Evolutionary conservation across 2,797 vertebrate species (phyloP), one percentile per base, ranked within the genome.

Genomic region (Chloroceryle amazona): DNA sequence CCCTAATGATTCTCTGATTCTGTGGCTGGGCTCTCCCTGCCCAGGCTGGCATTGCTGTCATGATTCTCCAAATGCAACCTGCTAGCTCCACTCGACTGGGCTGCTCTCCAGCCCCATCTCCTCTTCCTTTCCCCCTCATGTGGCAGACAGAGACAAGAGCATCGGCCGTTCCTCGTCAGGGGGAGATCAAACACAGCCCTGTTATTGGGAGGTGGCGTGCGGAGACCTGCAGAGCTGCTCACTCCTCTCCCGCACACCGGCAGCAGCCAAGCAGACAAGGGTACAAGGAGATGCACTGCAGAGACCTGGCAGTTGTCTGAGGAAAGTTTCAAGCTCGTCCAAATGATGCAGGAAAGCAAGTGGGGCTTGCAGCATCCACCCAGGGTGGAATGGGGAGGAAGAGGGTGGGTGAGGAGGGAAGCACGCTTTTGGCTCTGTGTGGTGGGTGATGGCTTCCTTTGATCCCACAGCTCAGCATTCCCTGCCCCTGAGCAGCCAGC

Each of bases 381-480:
- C 12, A 15, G 63, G 42, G 35, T n/a, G 62, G 44, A 29, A 41
- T 4, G 11, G 19, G 58, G 51, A 75, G 57, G 0, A 0, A 41
- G 49, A 70, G 60, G 51, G 44, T 3, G 6, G 31, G 12, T 9
- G 20, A 4, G 47, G 28, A 61, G 57, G 60, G 60, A 65, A 81
- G 26, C 37, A 21, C 0, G 3, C 39, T 76, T 75, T 71, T 93
- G 70, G 42, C 55, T 52, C 58, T 1, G 1, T 3, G 3, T 51
- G 44, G 35, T 52, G 47, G 28, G 16, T 35, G 68, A 76, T 79
- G 28, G 52, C 63, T 89, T 72, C 25, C 55, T 86, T 86, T 83
- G 52, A 86, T 96, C 66, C 63, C 0, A 0, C n/a, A 51, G 86
- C 81, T 74, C 2, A 1, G 23, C 0, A 0, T 81, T 79, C 41